phyloP scores from a whole-genome alignment of 2,888 invertebrate genomes.

The Rhamphomyia laevipes region DNA sequence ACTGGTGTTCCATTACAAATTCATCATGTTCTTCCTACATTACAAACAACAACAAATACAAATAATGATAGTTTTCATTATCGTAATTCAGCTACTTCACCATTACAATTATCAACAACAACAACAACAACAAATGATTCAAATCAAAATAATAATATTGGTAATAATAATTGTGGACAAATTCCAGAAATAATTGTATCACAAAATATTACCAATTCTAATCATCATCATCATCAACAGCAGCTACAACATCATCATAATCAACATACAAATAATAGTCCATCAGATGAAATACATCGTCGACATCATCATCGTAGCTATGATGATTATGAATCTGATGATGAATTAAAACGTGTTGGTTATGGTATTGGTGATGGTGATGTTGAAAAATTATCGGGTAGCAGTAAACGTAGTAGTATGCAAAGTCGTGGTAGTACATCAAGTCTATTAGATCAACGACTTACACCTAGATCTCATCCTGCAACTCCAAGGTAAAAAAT shows the following conservation, averaged over 20 bases:
- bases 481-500: conserved; percentile 67
- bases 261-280: conserved; percentile 15
- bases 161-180: conserved; percentile 16
- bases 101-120: conserved; percentile 35
- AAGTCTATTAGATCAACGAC: conserved; percentile 68
- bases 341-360: conserved; percentile 67
- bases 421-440: conserved; percentile 87
- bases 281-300: conserved; percentile 40
- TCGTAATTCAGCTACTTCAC: conserved; percentile 47
- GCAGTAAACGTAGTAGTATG: conserved; percentile 82
- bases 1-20: conserved; percentile 24
- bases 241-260: neutral
- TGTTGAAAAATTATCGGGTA: conserved; percentile 59
- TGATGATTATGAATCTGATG: conserved; percentile 80
- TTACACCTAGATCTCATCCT: conserved; percentile 82
- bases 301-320: conserved; percentile 45
- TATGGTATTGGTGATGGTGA: conserved; percentile 59
- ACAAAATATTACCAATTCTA: conserved; percentile 19
- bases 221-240: neutral
- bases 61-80: conserved; percentile 39
- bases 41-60: conserved; percentile 17
- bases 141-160: conserved; percentile 5
- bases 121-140: conserved; percentile 14
- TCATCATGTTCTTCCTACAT: conserved; percentile 33
- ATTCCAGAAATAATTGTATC: conserved; percentile 32